Evolutionary conservation across 2,797 vertebrate genomes (phyloP).

Genomic region (Hybognathus amarus): DNA sequence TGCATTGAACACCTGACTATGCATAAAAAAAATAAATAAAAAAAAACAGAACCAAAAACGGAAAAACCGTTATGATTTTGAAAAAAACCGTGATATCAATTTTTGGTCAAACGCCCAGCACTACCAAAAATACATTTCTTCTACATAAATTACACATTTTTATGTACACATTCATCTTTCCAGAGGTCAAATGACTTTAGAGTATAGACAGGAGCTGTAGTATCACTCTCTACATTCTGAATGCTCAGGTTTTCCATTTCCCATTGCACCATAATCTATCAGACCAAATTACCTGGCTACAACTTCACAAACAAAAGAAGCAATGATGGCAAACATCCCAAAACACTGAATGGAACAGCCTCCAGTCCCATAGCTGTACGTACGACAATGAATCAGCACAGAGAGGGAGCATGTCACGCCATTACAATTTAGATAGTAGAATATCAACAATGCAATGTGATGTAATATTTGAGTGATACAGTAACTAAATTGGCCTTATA

Average conservation of each 20-base stretch:
- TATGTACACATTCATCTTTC: no score
- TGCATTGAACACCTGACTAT: no score
- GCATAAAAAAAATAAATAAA: no score
- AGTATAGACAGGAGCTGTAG: no score
- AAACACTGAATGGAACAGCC: neutral
- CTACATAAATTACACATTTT: no score
- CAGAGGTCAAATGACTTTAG: no score
- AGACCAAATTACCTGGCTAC: slow-evolving; percentile 30
- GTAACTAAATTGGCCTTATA: neutral
- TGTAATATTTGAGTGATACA: neutral
- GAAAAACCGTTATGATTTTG: no score
- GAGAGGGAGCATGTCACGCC: neutral
- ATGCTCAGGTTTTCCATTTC: neutral
- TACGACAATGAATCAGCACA: neutral
- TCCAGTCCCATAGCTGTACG: neutral
- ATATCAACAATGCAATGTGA: neutral
- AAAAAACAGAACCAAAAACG: no score
- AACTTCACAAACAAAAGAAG: slow-evolving; percentile 3
- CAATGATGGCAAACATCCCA: slow-evolving; percentile 14
- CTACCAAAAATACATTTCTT: no score
- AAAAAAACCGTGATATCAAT: no score
- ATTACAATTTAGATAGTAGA: neutral
- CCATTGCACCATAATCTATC: neutral
- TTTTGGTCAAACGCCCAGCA: no score
- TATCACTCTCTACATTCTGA: neutral